These are phyloP conservation scores for Pyralis farinalis DNA, from an alignment of 2,888 invertebrate genomes.

Conservation along the genomic window DNA sequence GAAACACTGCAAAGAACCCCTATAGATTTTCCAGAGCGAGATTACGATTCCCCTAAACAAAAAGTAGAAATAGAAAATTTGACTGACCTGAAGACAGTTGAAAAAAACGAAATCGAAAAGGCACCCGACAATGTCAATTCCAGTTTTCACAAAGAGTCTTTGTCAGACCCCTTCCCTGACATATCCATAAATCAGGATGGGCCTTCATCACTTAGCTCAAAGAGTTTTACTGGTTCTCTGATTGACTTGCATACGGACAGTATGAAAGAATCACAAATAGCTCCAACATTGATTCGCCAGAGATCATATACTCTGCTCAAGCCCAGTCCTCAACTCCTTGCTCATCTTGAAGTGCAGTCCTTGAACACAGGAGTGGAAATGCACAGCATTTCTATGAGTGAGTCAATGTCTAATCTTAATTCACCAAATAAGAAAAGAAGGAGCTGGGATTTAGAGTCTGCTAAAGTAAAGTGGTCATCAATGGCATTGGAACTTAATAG, in stretches of 20 bases:
- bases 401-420: conserved; percentile 58
- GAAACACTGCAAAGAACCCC: conserved; percentile 18
- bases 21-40: conserved; percentile 58
- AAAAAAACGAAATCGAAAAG: conserved; percentile 14
- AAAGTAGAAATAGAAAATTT: conserved; percentile 26
- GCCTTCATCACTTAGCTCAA: conserved; percentile 50
- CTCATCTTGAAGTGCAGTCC: conserved; percentile 80
- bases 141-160: conserved; percentile 30
- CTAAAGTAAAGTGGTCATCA: conserved; percentile 75
- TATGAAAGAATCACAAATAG: conserved; percentile 34
- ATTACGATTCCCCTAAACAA: conserved; percentile 38
- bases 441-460: conserved; percentile 70
- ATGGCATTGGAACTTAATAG: conserved; percentile 66
- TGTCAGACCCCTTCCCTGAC: conserved; percentile 32
- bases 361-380: conserved; percentile 67
- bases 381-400: conserved; percentile 74
- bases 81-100: conserved; percentile 22
- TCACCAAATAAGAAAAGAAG: conserved; percentile 56
- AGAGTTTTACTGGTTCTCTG: conserved; percentile 72
- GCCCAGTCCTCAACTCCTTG: conserved; percentile 88
- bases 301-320: conserved; percentile 89
- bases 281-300: conserved; percentile 82
- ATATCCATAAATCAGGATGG: conserved; percentile 39
- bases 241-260: conserved; percentile 61
- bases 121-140: conserved; percentile 21